Percentiles rank a stretch among this genome's conserved stretches.
These are phyloP conservation scores for Akabosia matsudoensis DNA, from an alignment of 1,140 invertebrate genomes.

Conservation along the genomic window DNA sequence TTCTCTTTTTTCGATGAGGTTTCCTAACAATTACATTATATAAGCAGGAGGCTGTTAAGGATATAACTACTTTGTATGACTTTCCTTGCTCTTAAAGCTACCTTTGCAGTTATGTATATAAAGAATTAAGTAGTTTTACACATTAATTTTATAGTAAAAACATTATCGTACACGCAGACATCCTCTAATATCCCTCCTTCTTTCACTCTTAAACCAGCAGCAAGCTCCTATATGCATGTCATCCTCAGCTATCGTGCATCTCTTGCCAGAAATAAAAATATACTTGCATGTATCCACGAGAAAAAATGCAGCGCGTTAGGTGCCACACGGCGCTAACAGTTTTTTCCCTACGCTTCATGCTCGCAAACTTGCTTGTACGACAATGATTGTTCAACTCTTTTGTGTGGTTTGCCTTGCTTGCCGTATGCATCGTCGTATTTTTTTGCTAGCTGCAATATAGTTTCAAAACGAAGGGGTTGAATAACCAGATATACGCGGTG, in stretches of 20 bases:
- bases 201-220: no score
- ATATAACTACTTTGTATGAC: no score
- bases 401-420: background rate
- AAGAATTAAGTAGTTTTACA: no score
- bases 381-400: background rate
- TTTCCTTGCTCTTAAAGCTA: no score
- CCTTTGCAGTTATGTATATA: no score
- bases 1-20: no score
- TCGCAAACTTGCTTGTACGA: background rate
- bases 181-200: no score
- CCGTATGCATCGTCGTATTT: background rate
- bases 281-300: background rate
- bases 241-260: background rate
- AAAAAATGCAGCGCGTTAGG: background rate
- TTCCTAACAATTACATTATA: no score
- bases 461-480: constrained; percentile 32
- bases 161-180: no score
- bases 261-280: constrained; percentile 21
- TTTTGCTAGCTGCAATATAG: background rate
- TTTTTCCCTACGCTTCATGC: background rate
- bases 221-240: background rate
- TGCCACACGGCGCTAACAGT: background rate
- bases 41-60: no score
- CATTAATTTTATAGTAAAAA: no score
- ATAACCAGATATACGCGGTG: constrained; percentile 31